A percentile compares a stretch with the other conserved stretches of the same genome.
These are phyloP conservation scores for Drosophila punjabiensis DNA, from an alignment of 1,140 invertebrate genomes.

Conservation along the genomic window DNA sequence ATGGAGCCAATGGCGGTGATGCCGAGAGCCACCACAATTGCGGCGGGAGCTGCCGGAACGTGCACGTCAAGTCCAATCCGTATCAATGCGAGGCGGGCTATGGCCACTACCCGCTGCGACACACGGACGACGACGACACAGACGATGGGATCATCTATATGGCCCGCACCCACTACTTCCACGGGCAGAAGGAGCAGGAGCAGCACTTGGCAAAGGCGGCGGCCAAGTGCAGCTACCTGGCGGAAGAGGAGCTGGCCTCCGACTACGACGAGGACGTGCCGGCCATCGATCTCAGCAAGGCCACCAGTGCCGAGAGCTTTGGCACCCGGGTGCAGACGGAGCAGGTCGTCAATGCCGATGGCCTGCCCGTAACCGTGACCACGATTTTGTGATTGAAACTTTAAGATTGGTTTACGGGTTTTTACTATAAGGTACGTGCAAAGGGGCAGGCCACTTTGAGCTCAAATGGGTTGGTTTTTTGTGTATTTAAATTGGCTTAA, in stretches of 20 bases:
- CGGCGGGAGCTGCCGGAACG: conserved; percentile 78
- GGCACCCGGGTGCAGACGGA: conserved; percentile 66
- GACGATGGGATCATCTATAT: conserved; percentile 81
- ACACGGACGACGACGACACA: conserved; percentile 71
- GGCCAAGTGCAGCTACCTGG: conserved; percentile 65
- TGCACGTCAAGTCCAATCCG: conserved; percentile 80
- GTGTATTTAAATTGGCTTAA: background rate
- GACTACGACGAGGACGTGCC: conserved; percentile 83
- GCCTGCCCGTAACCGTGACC: conserved; percentile 76
- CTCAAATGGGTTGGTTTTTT: background rate
- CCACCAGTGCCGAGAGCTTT: conserved; percentile 73
- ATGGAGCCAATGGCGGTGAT: conserved; percentile 77
- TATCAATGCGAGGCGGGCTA: conserved; percentile 81
- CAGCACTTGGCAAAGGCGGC: conserved; percentile 13
- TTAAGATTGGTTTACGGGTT: conserved; percentile 26
- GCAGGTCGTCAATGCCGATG: conserved; percentile 71
- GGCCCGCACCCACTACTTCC: conserved; percentile 67
- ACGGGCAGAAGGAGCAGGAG: conserved; percentile 26
- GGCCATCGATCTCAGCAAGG: conserved; percentile 77
- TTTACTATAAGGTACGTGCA: conserved; percentile 29
- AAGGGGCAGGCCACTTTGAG: conserved; percentile 1
- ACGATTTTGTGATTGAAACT: conserved; percentile 82
- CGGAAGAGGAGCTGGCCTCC: conserved; percentile 72
- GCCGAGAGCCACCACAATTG: conserved; percentile 81
- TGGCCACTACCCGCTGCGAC: conserved; percentile 67